phyloP scores from a whole-genome alignment of 2,888 invertebrate genomes.

The Hipparchia sbordonii region DNA sequence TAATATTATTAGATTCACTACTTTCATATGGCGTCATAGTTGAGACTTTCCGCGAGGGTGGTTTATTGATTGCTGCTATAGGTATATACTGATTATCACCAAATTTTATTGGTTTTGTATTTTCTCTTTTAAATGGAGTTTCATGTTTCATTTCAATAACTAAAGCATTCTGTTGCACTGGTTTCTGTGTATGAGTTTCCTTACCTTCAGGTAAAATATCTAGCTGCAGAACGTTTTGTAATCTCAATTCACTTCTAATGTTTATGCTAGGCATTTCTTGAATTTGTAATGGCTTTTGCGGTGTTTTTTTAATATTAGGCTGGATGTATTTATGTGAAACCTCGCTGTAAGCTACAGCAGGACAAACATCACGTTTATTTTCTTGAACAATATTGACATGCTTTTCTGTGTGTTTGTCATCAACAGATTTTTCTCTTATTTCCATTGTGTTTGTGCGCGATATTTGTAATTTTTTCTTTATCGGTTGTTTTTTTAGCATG shows the following conservation, averaged over 20 bases:
- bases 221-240: slow-evolving; percentile 77
- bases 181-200: slow-evolving; percentile 41
- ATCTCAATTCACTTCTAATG: slow-evolving; percentile 75
- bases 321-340: slow-evolving; percentile 60
- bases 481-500: slow-evolving; percentile 46
- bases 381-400: slow-evolving; percentile 46
- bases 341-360: slow-evolving; percentile 65
- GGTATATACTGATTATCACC: slow-evolving; percentile 25
- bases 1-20: slow-evolving; percentile 64
- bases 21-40: slow-evolving; percentile 69
- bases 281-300: slow-evolving; percentile 57
- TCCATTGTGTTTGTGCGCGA: slow-evolving; percentile 62
- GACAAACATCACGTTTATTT: slow-evolving; percentile 40
- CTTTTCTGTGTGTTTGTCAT: slow-evolving; percentile 46
- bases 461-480: slow-evolving; percentile 57
- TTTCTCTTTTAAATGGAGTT: slow-evolving; percentile 23
- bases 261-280: slow-evolving; percentile 79
- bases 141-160: slow-evolving; percentile 61
- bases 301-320: slow-evolving; percentile 46
- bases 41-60: slow-evolving; percentile 55
- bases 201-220: slow-evolving; percentile 70
- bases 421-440: slow-evolving; percentile 53
- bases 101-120: slow-evolving; percentile 25
- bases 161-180: slow-evolving; percentile 56
- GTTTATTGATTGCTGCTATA: slow-evolving; percentile 7